Conservation (phyloP, 1,140 invertebrate genomes). For the Lerema accius region DNA sequence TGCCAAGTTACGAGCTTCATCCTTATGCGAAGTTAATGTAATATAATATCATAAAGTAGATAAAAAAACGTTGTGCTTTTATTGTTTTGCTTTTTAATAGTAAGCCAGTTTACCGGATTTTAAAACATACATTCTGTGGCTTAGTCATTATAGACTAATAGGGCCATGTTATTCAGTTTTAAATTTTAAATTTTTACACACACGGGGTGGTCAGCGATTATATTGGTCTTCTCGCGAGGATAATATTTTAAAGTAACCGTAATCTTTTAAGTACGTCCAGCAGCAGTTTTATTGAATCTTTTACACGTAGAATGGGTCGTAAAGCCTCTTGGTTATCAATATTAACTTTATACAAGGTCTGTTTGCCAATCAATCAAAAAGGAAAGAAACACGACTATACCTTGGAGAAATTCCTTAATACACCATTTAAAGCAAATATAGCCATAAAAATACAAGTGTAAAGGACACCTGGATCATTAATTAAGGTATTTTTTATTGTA, state of each 20-base stretch:
- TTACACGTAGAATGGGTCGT: too few species aligned
- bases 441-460: too few species aligned
- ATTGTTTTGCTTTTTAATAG: background rate
- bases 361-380: too few species aligned
- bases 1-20: background rate
- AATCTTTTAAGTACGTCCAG: background rate
- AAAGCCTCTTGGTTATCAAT: too few species aligned
- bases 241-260: background rate
- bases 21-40: background rate
- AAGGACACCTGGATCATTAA: too few species aligned
- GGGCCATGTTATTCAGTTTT: background rate
- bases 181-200: background rate
- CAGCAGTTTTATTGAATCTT: background rate
- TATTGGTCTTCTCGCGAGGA: too few species aligned
- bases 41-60: background rate
- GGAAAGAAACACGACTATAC: too few species aligned
- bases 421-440: too few species aligned
- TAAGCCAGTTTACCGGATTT: background rate
- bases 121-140: too few species aligned
- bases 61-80: background rate
- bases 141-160: background rate
- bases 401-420: too few species aligned
- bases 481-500: too few species aligned
- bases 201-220: background rate
- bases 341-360: too few species aligned